These are phyloP conservation scores for Drosophila incognita DNA, from an alignment of 2,888 invertebrate genomes.

Conservation along the genomic window DNA sequence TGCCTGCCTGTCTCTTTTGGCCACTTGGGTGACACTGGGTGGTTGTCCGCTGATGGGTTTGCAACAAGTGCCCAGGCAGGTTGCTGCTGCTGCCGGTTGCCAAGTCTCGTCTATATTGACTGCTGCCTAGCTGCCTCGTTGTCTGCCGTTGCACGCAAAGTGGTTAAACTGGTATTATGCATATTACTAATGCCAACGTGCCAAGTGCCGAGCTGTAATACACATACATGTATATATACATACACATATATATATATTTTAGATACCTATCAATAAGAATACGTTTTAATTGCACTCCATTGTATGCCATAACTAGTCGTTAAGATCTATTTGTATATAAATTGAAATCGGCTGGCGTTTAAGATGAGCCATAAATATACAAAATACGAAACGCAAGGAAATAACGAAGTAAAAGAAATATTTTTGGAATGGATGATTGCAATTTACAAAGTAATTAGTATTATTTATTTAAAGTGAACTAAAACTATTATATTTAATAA, in stretches of 20 bases:
- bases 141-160: slow-evolving; percentile 74
- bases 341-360: neutral
- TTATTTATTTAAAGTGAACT: no score
- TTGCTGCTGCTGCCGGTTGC: slow-evolving; percentile 26
- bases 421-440: no score
- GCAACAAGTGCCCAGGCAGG: slow-evolving; percentile 57
- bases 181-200: slow-evolving; percentile 60
- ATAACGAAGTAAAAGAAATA: neutral
- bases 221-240: neutral
- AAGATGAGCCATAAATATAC: neutral
- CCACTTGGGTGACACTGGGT: slow-evolving; percentile 46
- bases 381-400: neutral
- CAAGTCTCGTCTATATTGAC: slow-evolving; percentile 19
- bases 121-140: slow-evolving; percentile 58
- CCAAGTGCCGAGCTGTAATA: slow-evolving; percentile 23
- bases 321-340: neutral
- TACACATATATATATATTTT: slow-evolving; percentile 2
- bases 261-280: slow-evolving; percentile 29
- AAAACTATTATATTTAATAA: no score
- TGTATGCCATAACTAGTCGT: neutral
- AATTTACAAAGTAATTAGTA: no score
- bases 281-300: slow-evolving; percentile 20
- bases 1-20: slow-evolving; percentile 15
- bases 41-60: slow-evolving; percentile 37
- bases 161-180: slow-evolving; percentile 76